These are phyloP conservation scores for Halcyon chelicuti DNA, from an alignment of 2,797 vertebrate genomes.

Conservation along the genomic window DNA sequence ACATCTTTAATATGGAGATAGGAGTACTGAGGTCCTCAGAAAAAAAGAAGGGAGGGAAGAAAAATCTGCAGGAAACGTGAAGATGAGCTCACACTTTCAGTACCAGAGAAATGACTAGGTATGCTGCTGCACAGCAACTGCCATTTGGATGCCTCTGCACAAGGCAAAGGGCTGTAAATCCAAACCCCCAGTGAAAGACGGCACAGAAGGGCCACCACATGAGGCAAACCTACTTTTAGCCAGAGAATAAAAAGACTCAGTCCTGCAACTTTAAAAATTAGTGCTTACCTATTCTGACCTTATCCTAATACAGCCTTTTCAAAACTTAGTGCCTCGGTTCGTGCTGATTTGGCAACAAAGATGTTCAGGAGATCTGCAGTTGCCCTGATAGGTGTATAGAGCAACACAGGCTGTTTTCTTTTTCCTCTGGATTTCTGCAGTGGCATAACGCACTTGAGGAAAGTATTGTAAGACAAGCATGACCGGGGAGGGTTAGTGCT, in stretches of 20 bases:
- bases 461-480: background rate
- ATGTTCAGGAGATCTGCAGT: background rate
- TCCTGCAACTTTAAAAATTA: background rate
- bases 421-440: background rate
- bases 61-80: background rate
- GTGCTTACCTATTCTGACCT: background rate
- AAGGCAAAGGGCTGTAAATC: background rate
- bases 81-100: background rate
- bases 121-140: background rate
- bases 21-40: background rate
- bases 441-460: background rate
- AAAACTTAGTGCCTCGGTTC: background rate
- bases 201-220: background rate
- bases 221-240: background rate
- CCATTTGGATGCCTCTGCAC: background rate
- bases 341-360: background rate
- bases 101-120: background rate
- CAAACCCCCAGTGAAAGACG: background rate
- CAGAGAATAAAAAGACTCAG: background rate
- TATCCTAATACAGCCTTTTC: background rate
- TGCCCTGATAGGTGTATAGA: rapidly evolving
- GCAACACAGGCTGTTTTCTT: background rate
- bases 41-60: background rate
- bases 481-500: background rate
- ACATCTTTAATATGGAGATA: background rate